Percentiles rank a stretch among this genome's conserved stretches.
Evolutionary conservation across 2,113 vertebrate genomes (phyloP).

Genomic region (Pomatorhinus ruficollis): DNA sequence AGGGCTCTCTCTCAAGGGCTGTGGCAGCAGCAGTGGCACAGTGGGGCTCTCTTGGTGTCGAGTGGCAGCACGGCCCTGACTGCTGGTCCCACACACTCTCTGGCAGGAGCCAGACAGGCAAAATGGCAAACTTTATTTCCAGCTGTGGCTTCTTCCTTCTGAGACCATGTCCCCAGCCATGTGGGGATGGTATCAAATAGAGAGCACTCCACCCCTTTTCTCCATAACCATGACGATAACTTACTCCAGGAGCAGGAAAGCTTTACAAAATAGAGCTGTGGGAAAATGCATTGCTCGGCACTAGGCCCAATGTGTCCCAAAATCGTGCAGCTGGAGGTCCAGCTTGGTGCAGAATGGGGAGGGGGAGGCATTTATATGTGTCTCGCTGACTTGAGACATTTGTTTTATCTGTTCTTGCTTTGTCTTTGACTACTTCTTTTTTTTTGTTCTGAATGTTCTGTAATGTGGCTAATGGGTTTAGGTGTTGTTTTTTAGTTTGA

Average conservation of each 20-base stretch:
- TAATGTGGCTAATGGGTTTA: neutral
- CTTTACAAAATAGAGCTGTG: neutral
- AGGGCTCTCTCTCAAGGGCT: rapidly evolving
- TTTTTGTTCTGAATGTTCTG: neutral
- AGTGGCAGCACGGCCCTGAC: rapidly evolving
- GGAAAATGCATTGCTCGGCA: neutral
- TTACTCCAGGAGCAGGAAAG: neutral
- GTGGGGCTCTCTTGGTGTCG: neutral
- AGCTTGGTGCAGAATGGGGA: neutral
- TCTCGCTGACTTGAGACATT: neutral
- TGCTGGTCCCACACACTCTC: neutral
- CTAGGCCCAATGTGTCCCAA: neutral
- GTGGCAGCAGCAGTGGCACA: rapidly evolving
- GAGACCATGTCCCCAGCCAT: too few relatives aligned
- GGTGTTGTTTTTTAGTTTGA: neutral
- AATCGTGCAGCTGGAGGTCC: neutral
- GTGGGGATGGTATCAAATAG: too few relatives aligned
- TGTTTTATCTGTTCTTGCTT: neutral
- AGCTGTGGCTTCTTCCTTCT: neutral
- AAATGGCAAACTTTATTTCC: neutral
- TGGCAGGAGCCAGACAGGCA: neutral
- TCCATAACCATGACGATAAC: neutral
- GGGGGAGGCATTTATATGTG: rapidly evolving
- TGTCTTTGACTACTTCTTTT: neutral
- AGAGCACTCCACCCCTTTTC: rapidly evolving